A percentile compares a stretch with the other conserved stretches of the same genome.
Evolutionary conservation across 2,888 invertebrate genomes (phyloP).

Genomic region (Volucella bombylans): DNA sequence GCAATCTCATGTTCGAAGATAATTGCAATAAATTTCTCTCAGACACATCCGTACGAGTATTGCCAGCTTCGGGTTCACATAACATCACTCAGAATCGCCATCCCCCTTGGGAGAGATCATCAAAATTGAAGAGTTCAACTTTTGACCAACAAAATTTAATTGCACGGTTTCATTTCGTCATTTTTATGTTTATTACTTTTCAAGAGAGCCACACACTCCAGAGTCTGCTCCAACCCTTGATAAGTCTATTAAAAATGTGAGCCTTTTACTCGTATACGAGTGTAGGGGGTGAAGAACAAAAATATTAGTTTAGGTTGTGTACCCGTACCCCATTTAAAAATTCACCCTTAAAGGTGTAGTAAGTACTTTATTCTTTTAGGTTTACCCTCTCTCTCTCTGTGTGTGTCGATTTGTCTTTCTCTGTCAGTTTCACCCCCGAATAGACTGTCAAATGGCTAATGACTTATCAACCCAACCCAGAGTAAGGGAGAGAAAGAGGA

Average conservation of each 20-base stretch:
- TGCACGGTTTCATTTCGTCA: slow-evolving; percentile 36
- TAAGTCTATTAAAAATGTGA: slow-evolving; percentile 39
- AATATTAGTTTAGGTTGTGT: slow-evolving; percentile 68
- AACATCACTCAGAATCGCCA: not conserved
- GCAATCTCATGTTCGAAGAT: slow-evolving; percentile 64
- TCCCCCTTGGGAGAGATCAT: slow-evolving; percentile 33
- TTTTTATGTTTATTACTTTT: slow-evolving; percentile 47
- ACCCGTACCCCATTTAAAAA: slow-evolving; percentile 40
- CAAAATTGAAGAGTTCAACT: slow-evolving; percentile 29
- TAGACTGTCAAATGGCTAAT: slow-evolving; percentile 49
- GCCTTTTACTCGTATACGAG: too few relatives aligned
- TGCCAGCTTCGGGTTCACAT: too few relatives aligned
- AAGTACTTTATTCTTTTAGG: slow-evolving; percentile 2
- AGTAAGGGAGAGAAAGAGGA: slow-evolving; percentile 35
- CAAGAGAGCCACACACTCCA: slow-evolving; percentile 50
- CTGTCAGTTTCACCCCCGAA: slow-evolving; percentile 44
- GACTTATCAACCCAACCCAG: slow-evolving; percentile 59
- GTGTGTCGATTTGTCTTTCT: too few relatives aligned
- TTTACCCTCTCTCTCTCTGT: not conserved
- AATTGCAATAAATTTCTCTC: slow-evolving; percentile 67
- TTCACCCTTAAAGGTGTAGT: slow-evolving; percentile 49
- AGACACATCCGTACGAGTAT: not conserved
- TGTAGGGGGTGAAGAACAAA: slow-evolving; percentile 41
- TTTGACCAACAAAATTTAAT: slow-evolving; percentile 52
- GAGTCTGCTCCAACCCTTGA: slow-evolving; percentile 13